These are phyloP conservation scores for Noctua pronuba DNA, from an alignment of 2,888 invertebrate genomes.

Conservation along the genomic window DNA sequence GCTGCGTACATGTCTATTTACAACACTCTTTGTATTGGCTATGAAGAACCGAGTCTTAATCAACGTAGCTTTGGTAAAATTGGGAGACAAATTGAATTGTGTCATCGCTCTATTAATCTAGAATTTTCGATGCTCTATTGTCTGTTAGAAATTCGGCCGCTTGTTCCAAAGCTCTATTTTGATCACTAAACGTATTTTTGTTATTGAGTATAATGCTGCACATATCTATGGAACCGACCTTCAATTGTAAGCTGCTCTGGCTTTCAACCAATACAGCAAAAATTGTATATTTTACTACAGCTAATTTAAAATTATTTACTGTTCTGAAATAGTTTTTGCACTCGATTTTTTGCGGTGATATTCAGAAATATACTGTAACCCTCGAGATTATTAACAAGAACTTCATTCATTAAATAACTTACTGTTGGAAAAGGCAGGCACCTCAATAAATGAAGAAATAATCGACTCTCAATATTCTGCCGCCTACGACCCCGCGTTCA, in stretches of 20 bases:
- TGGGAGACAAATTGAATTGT: slow-evolving; percentile 15
- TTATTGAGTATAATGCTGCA: slow-evolving; percentile 72
- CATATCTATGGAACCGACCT: slow-evolving; percentile 74
- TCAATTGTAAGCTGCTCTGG: slow-evolving; percentile 27
- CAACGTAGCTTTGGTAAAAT: slow-evolving; percentile 3
- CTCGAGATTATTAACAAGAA: background rate
- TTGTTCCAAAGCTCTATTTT: slow-evolving; percentile 61
- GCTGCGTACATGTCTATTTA: slow-evolving; percentile 9
- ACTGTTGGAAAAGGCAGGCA: background rate
- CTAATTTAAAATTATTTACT: background rate
- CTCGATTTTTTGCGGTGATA: slow-evolving; percentile 27
- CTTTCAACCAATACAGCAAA: slow-evolving; percentile 7
- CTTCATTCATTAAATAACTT: background rate
- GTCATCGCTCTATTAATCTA: slow-evolving; percentile 8
- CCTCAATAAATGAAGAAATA: slow-evolving; percentile 1
- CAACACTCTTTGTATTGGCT: slow-evolving; percentile 18
- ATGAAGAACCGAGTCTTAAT: slow-evolving; percentile 11
- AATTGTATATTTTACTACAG: background rate
- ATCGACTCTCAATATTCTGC: slow-evolving; percentile 5
- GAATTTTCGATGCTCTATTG: slow-evolving; percentile 3
- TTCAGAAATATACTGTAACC: slow-evolving; percentile 9
- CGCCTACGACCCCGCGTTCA: background rate
- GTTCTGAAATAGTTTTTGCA: background rate
- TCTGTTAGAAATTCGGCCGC: slow-evolving; percentile 17
- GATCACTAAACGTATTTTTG: slow-evolving; percentile 74